These are phyloP conservation scores for Nibea albiflora DNA, from an alignment of 2,113 vertebrate genomes.

Conservation along the genomic window DNA sequence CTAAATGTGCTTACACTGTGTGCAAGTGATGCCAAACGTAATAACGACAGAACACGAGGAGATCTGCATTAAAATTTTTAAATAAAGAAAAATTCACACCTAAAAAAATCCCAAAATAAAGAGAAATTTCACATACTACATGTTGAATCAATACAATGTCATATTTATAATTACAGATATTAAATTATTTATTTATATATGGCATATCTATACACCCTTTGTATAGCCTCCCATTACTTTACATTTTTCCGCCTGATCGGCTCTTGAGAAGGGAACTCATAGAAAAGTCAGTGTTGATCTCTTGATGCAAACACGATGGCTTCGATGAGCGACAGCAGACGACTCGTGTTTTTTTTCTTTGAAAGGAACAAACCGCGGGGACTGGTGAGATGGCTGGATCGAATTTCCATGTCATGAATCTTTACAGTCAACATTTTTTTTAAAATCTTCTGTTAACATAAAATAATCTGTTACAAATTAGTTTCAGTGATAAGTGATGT, in stretches of 20 bases:
- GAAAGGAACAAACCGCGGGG: constrained; percentile 22
- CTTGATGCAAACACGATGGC: constrained; percentile 38
- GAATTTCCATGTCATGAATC: constrained; percentile 10
- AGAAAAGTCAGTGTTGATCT: constrained; percentile 42
- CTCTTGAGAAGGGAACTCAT: constrained; percentile 57
- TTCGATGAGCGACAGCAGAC: constrained; percentile 33
- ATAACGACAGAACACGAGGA: constrained; percentile 67
- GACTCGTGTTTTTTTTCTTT: neutral
- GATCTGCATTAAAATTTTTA: constrained; percentile 76
- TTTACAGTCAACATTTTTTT: constrained; percentile 24
- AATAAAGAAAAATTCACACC: constrained; percentile 81
- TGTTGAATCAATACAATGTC: constrained; percentile 75
- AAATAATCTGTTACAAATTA: constrained; percentile 60
- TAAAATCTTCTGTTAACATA: constrained; percentile 32
- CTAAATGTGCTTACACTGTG: neutral
- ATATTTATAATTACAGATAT: constrained; percentile 80
- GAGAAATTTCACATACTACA: constrained; percentile 75
- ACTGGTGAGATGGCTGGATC: constrained; percentile 34
- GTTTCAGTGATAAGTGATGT: constrained; percentile 38
- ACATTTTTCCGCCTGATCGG: constrained; percentile 32
- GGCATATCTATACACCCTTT: constrained; percentile 75
- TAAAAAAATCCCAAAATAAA: constrained; percentile 74
- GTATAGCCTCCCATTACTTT: constrained; percentile 37
- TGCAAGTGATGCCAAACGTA: neutral
- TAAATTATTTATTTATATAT: constrained; percentile 79